phyloP scores from a whole-genome alignment of 2,888 invertebrate species.

The Parnassius glacialis region DNA sequence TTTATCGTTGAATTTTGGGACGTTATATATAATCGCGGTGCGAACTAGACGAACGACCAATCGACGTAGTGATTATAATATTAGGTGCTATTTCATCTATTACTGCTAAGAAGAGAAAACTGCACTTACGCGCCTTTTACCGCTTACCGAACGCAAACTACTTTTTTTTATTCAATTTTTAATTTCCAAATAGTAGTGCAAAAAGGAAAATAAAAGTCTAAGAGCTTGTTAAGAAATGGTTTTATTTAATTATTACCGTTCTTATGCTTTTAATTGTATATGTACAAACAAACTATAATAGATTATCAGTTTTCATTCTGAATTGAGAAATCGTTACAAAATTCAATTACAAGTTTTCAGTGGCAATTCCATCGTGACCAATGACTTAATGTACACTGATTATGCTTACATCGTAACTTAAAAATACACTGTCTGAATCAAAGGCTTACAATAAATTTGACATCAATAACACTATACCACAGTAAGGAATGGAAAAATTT shows the following conservation, averaged over 20 bases:
- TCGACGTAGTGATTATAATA: no score
- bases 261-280: constrained; percentile 78
- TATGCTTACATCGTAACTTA: constrained; percentile 76
- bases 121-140: no score
- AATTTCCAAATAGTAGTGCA: background rate
- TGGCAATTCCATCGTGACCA: constrained; percentile 39
- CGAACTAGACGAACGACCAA: no score
- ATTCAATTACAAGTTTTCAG: constrained; percentile 60
- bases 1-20: no score
- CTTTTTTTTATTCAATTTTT: no score
- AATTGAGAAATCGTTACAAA: constrained; percentile 73
- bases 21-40: no score
- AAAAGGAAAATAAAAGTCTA: constrained; percentile 40
- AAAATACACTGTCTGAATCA: constrained; percentile 67
- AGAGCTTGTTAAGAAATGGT: constrained; percentile 74
- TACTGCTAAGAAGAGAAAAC: no score
- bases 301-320: constrained; percentile 73
- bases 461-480: constrained; percentile 75
- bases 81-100: no score
- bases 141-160: no score
- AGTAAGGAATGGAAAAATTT: constrained; percentile 76
- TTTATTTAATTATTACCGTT: constrained; percentile 75
- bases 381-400: constrained; percentile 69
- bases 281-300: constrained; percentile 81
- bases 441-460: constrained; percentile 67